phyloP scores from a whole-genome alignment of 2,888 invertebrate genomes.

The Leptinotarsa haldemani region DNA sequence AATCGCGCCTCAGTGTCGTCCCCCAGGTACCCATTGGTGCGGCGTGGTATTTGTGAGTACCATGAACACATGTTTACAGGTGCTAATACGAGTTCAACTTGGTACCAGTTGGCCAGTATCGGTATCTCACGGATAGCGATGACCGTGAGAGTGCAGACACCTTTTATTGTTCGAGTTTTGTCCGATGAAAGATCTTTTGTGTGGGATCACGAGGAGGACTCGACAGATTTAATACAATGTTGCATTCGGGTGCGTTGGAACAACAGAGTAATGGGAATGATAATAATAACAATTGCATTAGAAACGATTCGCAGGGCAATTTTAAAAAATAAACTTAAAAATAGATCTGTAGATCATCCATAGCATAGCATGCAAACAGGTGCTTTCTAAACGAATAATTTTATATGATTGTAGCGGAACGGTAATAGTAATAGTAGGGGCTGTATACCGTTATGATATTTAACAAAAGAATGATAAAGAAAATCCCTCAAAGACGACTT shows the following conservation, averaged over 20 bases:
- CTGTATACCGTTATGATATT: no score
- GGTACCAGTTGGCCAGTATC: conserved; percentile 35
- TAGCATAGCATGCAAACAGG: no score
- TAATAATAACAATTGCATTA: no score
- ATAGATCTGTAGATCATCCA: no score
- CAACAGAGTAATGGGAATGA: no score
- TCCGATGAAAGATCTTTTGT: conserved; percentile 19
- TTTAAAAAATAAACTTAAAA: no score
- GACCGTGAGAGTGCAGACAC: conserved; percentile 20
- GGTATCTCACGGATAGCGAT: conserved; percentile 41
- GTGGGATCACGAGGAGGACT: conserved; percentile 11
- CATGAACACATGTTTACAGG: conserved; percentile 44
- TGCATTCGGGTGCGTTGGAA: not conserved
- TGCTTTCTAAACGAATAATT: no score
- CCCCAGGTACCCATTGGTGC: conserved; percentile 55
- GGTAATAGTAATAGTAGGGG: no score
- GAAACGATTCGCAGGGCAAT: no score
- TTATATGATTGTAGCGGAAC: no score
- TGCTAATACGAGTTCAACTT: conserved; percentile 44
- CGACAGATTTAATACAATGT: not conserved
- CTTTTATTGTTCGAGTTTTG: conserved; percentile 20
- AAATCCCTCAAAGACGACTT: no score
- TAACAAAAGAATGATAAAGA: no score
- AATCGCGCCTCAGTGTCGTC: conserved; percentile 53
- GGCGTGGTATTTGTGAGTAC: conserved; percentile 47